Conservation (phyloP, 2,113 vertebrate species). For the Nestor notabilis region DNA sequence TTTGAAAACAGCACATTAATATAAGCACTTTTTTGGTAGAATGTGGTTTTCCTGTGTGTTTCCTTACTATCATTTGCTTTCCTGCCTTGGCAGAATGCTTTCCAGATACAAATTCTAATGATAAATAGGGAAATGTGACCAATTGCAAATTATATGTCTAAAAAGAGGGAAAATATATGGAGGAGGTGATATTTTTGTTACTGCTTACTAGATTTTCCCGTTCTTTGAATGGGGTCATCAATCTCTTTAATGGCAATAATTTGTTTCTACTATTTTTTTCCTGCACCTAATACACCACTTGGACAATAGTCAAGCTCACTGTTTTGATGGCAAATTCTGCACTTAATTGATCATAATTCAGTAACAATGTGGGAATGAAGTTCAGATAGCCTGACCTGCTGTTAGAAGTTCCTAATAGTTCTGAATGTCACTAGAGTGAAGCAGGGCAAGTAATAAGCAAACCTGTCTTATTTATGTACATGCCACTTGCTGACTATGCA, state of each 20-base stretch:
- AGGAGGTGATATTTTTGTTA: not conserved
- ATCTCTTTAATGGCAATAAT: not conserved
- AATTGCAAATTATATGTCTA: not conserved
- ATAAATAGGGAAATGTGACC: not conserved
- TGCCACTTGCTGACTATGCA: slow-evolving; percentile 45
- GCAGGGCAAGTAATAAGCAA: not conserved
- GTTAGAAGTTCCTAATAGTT: not conserved
- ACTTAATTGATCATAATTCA: not conserved
- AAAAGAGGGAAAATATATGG: not conserved
- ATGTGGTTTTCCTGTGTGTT: not conserved
- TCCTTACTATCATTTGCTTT: not conserved
- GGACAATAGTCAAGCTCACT: not conserved
- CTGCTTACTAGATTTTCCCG: not conserved
- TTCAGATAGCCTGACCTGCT: not conserved
- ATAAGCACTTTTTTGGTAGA: not conserved
- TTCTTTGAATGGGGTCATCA: not conserved
- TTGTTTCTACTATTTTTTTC: not conserved
- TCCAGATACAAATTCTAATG: not conserved
- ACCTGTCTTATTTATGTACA: slow-evolving; percentile 8
- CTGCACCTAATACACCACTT: not conserved
- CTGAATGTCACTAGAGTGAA: not conserved
- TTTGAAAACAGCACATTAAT: slow-evolving; percentile 12
- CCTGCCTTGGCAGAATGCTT: not conserved
- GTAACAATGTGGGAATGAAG: not conserved
- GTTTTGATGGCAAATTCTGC: not conserved